Percentiles rank a stretch among this genome's conserved stretches.
Conservation (phyloP, 92 coral and sea anemone genomes). For the Heteractis magnifica region DNA sequence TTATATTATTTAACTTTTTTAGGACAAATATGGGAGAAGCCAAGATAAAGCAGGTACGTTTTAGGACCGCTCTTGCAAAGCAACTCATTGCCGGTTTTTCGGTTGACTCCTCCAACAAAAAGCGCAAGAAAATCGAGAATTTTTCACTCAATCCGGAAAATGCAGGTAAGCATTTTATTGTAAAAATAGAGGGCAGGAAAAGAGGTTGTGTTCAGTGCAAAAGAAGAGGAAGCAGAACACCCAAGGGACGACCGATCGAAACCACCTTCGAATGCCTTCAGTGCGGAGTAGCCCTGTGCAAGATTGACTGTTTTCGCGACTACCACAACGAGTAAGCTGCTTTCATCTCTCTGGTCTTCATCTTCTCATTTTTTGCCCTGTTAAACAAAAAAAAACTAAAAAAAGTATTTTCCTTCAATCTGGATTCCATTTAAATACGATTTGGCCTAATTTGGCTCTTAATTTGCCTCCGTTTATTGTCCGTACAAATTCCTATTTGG, state of each 20-base stretch:
- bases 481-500: not conserved
- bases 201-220: slow-evolving; percentile 20
- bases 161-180: slow-evolving; percentile 4
- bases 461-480: not conserved
- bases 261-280: slow-evolving; percentile 43
- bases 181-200: slow-evolving; percentile 28
- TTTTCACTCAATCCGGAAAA: not conserved
- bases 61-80: not conserved
- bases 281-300: slow-evolving; percentile 45
- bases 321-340: slow-evolving; percentile 18
- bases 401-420: not conserved
- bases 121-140: slow-evolving; percentile 29
- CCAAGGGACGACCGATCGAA: slow-evolving; percentile 38
- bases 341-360: slow-evolving; percentile 2
- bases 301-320: slow-evolving; percentile 30
- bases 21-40: not conserved
- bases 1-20: slow-evolving; percentile 13
- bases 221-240: slow-evolving; percentile 25
- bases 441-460: not conserved
- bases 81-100: slow-evolving; percentile 30
- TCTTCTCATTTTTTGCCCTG: not conserved
- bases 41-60: not conserved
- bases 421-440: not conserved
- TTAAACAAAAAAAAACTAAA: not conserved
- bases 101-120: not conserved